Base-by-base conservation (phyloP, 1,140 invertebrate genomes). In the Caerostris darwini region DNA sequence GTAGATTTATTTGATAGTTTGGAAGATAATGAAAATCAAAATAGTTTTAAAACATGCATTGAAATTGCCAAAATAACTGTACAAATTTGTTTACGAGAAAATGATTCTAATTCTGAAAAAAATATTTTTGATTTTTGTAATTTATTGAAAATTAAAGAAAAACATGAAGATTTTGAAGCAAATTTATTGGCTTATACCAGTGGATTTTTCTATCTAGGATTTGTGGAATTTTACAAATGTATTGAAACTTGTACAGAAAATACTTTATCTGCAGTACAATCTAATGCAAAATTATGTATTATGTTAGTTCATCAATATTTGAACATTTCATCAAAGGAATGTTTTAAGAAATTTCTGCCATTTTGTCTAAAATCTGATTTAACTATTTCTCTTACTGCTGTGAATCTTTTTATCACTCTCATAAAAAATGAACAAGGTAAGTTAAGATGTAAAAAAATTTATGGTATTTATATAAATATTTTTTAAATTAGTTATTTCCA, bases 201-300 rank as follows among this genome's bases (percentile, higher is more conserved):
- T 85, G 83, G 56, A 10, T 85, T 19, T 85, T 85, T 85, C 19
- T 85, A 85, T 50, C 19, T 85, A 57, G n/a, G 83, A 7, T 85
- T 85, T 58, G 56, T 17, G n/a, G n/a, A 57, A 34, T 19, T 12
- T 59, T 14, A 58, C 10, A 58, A 85, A 17, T 57, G 19, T 34
- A 58, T 34, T 59, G 83, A 85, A 57, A 59, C 8, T 8, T 7
- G 71, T 12, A 50, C 50, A 7, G 56, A 59, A 85, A 85, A n/a
- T 85, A 82, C 50, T 10, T 19, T 56, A n/a, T 85, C 82, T 57
- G 17, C n/a, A 10, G 12, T 34, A 5, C 7, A n/a, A 59, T 10
- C 5, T 4, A 85, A 85, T 85, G 8, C n/a, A 58, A 59, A 57
- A 85, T 19, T 6, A 5, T 85, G 50, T 12, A 7, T 59, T 19